These are phyloP conservation scores for Hydrocynus forskahlii DNA, from an alignment of 2,797 vertebrate genomes.

Conservation along the genomic window DNA sequence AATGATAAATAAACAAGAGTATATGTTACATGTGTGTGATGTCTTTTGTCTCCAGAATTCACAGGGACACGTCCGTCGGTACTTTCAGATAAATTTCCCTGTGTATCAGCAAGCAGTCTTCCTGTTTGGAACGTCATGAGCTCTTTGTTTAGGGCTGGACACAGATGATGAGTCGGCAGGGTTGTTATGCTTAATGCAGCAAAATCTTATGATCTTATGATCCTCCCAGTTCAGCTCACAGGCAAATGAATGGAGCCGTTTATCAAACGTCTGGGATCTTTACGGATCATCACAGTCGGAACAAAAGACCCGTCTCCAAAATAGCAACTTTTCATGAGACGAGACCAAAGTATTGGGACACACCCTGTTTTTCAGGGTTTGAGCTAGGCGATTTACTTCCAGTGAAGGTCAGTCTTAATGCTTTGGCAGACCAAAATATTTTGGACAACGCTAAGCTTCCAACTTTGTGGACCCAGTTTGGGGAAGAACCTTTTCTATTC, in stretches of 20 bases:
- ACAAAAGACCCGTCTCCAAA: too few species aligned
- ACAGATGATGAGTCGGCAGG: not conserved
- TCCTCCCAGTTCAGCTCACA: not conserved
- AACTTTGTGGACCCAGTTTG: too few species aligned
- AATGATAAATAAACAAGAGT: constrained; percentile 72
- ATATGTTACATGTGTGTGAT: constrained; percentile 42
- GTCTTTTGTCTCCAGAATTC: not conserved
- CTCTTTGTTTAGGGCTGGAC: not conserved
- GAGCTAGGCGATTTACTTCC: too few species aligned
- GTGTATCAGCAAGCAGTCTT: not conserved
- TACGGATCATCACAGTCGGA: too few species aligned
- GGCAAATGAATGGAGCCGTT: not conserved
- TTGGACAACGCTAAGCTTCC: too few species aligned
- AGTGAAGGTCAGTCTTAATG: too few species aligned
- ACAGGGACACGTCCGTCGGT: not conserved
- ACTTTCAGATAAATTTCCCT: not conserved
- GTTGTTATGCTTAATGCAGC: not conserved
- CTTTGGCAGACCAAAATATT: too few species aligned
- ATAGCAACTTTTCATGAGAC: too few species aligned
- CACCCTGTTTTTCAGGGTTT: too few species aligned
- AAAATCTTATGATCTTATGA: not conserved
- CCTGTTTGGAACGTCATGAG: not conserved
- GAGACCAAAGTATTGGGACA: too few species aligned
- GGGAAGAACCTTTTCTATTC: too few species aligned
- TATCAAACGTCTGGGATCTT: too few species aligned